These are phyloP conservation scores for Theocolax elegans DNA, from an alignment of 1,140 invertebrate species.

Conservation along the genomic window DNA sequence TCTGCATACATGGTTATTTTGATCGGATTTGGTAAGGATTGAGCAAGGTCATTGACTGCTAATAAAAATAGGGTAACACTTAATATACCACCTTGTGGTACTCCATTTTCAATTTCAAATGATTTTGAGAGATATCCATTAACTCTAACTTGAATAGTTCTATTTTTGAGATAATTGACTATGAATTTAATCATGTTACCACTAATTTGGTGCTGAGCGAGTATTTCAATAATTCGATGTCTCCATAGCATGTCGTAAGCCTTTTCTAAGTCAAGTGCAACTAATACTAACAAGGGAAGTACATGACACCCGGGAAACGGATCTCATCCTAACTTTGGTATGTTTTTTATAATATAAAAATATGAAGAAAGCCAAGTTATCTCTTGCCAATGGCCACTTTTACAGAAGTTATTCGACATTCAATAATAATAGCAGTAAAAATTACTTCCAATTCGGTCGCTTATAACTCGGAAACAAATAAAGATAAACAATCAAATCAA, in stretches of 20 bases:
- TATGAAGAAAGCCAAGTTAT: too few species aligned
- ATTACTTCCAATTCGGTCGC: too few species aligned
- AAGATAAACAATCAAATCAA: too few species aligned
- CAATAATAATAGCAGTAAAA: too few species aligned
- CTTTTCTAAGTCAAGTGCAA: slow-evolving; percentile 40
- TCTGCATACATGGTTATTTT: neutral
- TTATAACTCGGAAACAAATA: too few species aligned
- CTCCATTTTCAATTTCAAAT: slow-evolving; percentile 25
- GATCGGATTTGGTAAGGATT: neutral
- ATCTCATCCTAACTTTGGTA: too few species aligned
- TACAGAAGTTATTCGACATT: too few species aligned
- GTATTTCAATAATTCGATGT: slow-evolving; percentile 21
- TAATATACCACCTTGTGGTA: slow-evolving; percentile 39
- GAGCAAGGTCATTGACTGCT: slow-evolving; percentile 28
- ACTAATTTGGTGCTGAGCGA: slow-evolving; percentile 29
- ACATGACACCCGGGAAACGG: too few species aligned
- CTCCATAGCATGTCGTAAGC: slow-evolving; percentile 42
- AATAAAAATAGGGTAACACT: slow-evolving; percentile 42
- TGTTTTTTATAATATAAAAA: too few species aligned
- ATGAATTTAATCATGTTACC: slow-evolving; percentile 17
- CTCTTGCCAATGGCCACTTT: too few species aligned
- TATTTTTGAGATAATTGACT: slow-evolving; percentile 11
- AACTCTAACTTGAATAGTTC: slow-evolving; percentile 27
- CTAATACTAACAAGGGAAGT: too few species aligned
- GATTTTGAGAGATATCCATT: neutral